Evolutionary conservation across 2,113 vertebrate species (phyloP), one percentile per base, ranked within the genome.

Genomic region (Rhipidura dahli): DNA sequence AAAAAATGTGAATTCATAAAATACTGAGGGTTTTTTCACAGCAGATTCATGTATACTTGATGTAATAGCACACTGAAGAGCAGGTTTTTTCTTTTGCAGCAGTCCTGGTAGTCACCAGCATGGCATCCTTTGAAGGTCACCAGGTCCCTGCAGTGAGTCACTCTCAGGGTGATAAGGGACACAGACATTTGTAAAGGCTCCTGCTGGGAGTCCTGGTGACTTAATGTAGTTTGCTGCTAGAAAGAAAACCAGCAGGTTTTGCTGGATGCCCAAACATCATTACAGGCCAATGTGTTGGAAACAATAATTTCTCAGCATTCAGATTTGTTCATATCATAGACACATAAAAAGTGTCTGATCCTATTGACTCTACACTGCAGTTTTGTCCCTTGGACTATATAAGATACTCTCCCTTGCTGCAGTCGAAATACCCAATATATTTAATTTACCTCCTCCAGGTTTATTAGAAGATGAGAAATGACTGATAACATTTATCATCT

Each of bases 201-300:
- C 61, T 83, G 54, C 37, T 35, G 3, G 39, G 39, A 56, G 35
- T 85, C 68, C 82, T 81, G 68, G 28, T 69, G 37, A 39, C 64
- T 69, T 73, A 19, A 68, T 92, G 27, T 92, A 54, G 27, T 83
- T 89, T 72, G 26, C 40, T 66, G 27, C 59, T 73, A 80, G 45
- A 96, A 96, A 94, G 72, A 72, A 89, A 93, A 90, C 18, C 51
- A 72, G n/a, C 72, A 95, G 71, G 63, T 87, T 79, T 26, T 96
- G 56, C 72, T 90, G 64, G 70, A 92, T 86, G 49, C 51, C 70
- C 86, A 49, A 92, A 84, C 71, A 70, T 64, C 49, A 11, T 42
- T 53, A 47, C 63, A 69, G 39, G 71, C 22, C 33, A 54, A 22
- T 72, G 23, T 84, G 80, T 89, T 93, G 95, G 56, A 96, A 97